These are phyloP conservation scores for Toxostoma redivivum DNA, from an alignment of 2,113 vertebrate genomes.

Conservation along the genomic window DNA sequence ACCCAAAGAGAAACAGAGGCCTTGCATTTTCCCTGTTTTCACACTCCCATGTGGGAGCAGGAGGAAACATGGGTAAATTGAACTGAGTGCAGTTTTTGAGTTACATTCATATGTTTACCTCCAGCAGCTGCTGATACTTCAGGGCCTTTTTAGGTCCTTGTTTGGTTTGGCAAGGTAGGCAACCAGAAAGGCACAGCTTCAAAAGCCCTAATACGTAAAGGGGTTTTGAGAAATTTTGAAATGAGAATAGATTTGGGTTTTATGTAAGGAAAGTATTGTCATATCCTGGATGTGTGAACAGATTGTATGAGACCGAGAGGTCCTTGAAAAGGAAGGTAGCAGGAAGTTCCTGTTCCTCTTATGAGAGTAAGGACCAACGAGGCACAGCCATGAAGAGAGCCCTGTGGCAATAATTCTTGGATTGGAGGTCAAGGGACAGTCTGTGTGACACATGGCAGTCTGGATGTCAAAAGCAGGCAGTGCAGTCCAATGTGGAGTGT, in stretches of 20 bases:
- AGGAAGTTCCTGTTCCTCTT: neutral
- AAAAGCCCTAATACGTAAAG: neutral
- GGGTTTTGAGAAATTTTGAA: neutral
- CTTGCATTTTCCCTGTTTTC: neutral
- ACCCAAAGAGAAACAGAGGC: neutral
- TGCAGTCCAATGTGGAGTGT: accelerated
- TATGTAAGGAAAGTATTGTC: neutral
- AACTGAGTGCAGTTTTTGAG: neutral
- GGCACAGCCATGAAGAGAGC: neutral
- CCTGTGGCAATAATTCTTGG: neutral
- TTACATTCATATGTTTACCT: neutral
- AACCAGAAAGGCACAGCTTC: neutral
- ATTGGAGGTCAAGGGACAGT: neutral
- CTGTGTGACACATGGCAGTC: accelerated
- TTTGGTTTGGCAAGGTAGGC: neutral
- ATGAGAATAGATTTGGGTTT: neutral
- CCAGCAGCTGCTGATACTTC: neutral
- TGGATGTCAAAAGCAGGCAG: neutral
- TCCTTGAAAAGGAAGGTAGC: neutral
- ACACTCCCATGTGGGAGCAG: neutral
- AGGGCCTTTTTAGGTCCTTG: neutral
- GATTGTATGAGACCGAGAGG: neutral
- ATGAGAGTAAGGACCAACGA: neutral
- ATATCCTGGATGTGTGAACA: neutral
- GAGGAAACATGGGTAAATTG: neutral